Evolutionary conservation across 2,888 invertebrate genomes (phyloP).

Genomic region (Cosmia trapezina): DNA sequence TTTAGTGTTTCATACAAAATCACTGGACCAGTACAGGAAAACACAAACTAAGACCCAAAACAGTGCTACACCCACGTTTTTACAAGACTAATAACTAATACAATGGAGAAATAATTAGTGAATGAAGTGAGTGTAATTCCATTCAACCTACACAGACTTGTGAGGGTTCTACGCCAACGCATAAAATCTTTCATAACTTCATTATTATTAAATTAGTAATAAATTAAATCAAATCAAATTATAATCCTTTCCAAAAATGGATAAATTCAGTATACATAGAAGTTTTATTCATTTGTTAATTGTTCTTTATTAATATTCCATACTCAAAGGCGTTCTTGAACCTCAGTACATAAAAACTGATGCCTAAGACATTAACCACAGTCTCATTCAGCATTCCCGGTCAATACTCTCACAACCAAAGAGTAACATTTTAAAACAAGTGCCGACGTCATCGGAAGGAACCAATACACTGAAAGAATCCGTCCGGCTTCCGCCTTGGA

Average conservation of each 20-base stretch:
- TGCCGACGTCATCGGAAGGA: constrained; percentile 72
- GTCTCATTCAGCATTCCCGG: constrained; percentile 35
- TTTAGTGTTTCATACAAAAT: too few species aligned
- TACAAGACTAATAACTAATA: background rate
- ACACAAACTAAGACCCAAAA: too few species aligned
- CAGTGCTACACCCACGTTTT: too few species aligned
- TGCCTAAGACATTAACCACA: background rate
- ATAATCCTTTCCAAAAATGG: too few species aligned
- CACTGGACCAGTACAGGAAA: too few species aligned
- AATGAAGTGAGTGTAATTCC: background rate
- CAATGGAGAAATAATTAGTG: background rate
- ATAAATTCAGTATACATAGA: too few species aligned
- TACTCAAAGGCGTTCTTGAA: background rate
- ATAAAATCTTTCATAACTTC: background rate
- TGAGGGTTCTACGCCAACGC: background rate
- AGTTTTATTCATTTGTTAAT: too few species aligned
- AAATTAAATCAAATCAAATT: too few species aligned
- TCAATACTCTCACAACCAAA: constrained; percentile 29
- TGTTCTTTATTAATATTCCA: too few species aligned
- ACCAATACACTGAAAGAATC: constrained; percentile 76
- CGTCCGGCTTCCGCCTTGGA: constrained; percentile 76
- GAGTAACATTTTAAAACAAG: constrained; percentile 70
- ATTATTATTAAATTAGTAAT: too few species aligned
- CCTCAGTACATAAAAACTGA: background rate
- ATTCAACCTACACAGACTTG: background rate